These are phyloP conservation scores for Anarsia innoxiella DNA, from an alignment of 2,888 invertebrate genomes.

Conservation along the genomic window DNA sequence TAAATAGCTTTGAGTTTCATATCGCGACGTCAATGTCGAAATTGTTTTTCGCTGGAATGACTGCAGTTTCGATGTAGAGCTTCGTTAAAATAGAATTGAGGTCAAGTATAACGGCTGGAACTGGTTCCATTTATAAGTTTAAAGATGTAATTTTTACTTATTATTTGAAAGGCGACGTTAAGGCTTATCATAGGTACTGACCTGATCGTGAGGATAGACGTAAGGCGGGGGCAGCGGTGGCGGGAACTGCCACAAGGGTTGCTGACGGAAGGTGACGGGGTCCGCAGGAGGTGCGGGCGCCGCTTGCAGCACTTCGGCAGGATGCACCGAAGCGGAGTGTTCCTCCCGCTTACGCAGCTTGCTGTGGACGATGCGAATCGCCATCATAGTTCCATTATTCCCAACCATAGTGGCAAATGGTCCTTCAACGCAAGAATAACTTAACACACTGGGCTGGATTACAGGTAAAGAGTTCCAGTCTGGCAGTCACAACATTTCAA, in stretches of 20 bases:
- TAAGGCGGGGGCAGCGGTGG: conserved; percentile 86
- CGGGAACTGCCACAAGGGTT: conserved; percentile 89
- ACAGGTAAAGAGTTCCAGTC: conserved; percentile 70
- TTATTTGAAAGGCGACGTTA: neutral
- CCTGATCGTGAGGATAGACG: conserved; percentile 87
- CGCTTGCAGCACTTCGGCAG: conserved; percentile 79
- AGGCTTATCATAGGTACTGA: conserved; percentile 54
- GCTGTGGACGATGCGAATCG: conserved; percentile 93
- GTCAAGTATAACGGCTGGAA: conserved; percentile 61
- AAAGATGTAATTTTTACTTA: conserved; percentile 9
- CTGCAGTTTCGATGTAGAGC: conserved; percentile 32
- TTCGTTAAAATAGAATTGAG: conserved; percentile 46
- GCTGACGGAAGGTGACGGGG: conserved; percentile 79
- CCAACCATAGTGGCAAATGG: conserved; percentile 83
- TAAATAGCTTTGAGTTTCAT: conserved; percentile 24
- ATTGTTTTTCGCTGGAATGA: conserved; percentile 32
- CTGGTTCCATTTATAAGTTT: conserved; percentile 40
- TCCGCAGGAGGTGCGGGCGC: conserved; percentile 67
- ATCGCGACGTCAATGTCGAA: conserved; percentile 27
- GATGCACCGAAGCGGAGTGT: conserved; percentile 81
- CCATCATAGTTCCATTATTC: conserved; percentile 89
- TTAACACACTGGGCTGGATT: conserved; percentile 66
- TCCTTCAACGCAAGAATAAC: conserved; percentile 64
- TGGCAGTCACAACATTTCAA: conserved; percentile 70
- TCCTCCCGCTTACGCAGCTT: conserved; percentile 91